Evolutionary conservation across 2,888 invertebrate species (phyloP).

Genomic region (Cantharis rustica): DNA sequence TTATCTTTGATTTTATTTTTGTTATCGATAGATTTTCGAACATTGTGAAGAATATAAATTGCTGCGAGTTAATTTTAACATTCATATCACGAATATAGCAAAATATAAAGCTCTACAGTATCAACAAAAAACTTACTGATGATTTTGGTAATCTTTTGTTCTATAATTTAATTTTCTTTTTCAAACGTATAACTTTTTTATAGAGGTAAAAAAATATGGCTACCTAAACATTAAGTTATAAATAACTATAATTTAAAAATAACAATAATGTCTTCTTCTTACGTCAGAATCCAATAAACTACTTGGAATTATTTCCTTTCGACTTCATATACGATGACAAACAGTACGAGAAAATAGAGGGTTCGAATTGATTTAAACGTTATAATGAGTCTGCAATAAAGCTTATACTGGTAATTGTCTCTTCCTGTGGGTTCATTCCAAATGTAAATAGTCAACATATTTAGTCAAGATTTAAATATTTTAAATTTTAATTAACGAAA

Average conservation of each 20-base stretch:
- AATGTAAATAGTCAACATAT: background rate
- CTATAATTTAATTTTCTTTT: conserved; percentile 3
- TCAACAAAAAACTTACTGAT: conserved; percentile 2
- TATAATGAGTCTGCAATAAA: conserved; percentile 29
- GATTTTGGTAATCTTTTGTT: background rate
- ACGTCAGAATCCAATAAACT: conserved; percentile 1
- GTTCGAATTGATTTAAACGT: conserved; percentile 23
- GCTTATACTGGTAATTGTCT: conserved; percentile 30
- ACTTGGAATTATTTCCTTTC: background rate
- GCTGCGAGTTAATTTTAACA: background rate
- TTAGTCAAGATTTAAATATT: background rate
- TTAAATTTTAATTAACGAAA: background rate
- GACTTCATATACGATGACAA: background rate
- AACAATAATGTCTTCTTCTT: background rate
- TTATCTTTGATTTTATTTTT: conserved; percentile 1
- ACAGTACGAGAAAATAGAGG: background rate
- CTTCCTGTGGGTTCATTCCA: conserved; percentile 26
- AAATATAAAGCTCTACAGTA: background rate
- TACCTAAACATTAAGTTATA: background rate
- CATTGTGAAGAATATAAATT: background rate
- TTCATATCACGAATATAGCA: background rate
- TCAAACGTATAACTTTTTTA: background rate
- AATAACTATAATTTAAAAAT: background rate
- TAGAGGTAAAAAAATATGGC: background rate
- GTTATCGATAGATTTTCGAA: background rate